Percentiles rank a stretch among this genome's conserved stretches.
phyloP scores from a whole-genome alignment of 2,113 vertebrate species.

The Macrotis lagotis region DNA sequence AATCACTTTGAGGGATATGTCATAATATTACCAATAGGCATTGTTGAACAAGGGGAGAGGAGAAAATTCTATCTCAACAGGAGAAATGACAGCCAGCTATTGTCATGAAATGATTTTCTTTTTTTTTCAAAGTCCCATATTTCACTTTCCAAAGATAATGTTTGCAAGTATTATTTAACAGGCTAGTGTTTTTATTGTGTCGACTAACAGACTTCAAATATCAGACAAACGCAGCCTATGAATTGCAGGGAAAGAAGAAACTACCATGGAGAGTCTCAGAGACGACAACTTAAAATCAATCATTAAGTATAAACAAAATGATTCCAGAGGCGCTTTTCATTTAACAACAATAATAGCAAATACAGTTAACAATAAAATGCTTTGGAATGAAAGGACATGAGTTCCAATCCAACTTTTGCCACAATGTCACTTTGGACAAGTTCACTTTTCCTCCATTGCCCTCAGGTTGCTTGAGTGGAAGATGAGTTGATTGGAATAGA shows the following conservation, averaged over 20 bases:
- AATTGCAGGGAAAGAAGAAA: background rate
- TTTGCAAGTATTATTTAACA: background rate
- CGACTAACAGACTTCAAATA: background rate
- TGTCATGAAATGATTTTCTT: background rate
- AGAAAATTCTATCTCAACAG: slow-evolving; percentile 43
- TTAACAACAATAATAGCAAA: background rate
- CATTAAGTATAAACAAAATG: background rate
- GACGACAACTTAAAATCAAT: background rate
- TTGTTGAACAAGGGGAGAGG: slow-evolving; percentile 8
- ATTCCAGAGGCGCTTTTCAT: background rate
- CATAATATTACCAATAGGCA: slow-evolving; percentile 41
- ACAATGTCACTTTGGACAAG: background rate
- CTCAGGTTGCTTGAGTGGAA: background rate
- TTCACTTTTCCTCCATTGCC: background rate
- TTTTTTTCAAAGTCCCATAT: slow-evolving; percentile 9
- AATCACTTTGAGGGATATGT: slow-evolving; percentile 1
- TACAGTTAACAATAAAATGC: background rate
- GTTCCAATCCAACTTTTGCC: background rate
- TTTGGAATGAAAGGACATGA: background rate
- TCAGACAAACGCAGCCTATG: background rate
- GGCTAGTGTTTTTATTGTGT: background rate
- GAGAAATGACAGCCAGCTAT: slow-evolving; percentile 38
- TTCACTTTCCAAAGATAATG: background rate
- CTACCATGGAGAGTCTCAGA: background rate
- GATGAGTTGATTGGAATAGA: background rate